Evolutionary conservation across 2,113 vertebrate species (phyloP), one percentile per base, ranked within the genome.

Genomic region (Mesembrinibis cayennensis): DNA sequence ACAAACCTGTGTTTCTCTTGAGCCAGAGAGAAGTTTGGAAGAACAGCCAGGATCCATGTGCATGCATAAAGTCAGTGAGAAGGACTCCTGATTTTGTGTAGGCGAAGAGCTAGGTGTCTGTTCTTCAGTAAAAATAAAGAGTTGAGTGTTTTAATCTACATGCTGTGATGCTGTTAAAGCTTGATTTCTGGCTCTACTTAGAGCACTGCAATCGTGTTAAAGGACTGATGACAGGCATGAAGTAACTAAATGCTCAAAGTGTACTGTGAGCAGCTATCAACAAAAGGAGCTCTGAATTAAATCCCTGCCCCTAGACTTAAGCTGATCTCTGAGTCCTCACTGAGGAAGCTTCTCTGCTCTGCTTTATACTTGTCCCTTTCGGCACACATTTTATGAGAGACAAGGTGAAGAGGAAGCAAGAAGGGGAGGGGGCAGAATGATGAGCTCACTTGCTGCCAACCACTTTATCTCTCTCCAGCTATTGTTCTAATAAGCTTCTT

Each of bases 141-240:
- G 21, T 56, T 87, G 47, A n/a, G 58, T 89, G 76, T 71, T 86
- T 79, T 90, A 91, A 90, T 94, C 76, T 94, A 80, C 78, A 85
- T 87, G 34, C 90, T 88, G 63, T 76, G 62, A 77, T 89, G 55
- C 53, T 90, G 79, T 81, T 93, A 79, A 82, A 83, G 52, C 74
- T 94, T 94, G 93, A 89, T 89, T 66, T 91, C 85, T 95, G 94
- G 61, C 61, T 95, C 42, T 90, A 87, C 78, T 95, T 96, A 81
- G 87, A 96, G 70, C 42, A 71, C 56, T 82, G 77, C 66, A 94
- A 87, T 95, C 52, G 34, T 86, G 67, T 97, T 96, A 95, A 95
- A 94, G 40, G 63, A 76, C 87, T 91, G 91, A 92, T 97, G 95
- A 96, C 95, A 96, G 66, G 83, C 92, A 93, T 94, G 83, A 97